Conservation (phyloP, 2,113 vertebrate genomes). For the Felis chaus region DNA sequence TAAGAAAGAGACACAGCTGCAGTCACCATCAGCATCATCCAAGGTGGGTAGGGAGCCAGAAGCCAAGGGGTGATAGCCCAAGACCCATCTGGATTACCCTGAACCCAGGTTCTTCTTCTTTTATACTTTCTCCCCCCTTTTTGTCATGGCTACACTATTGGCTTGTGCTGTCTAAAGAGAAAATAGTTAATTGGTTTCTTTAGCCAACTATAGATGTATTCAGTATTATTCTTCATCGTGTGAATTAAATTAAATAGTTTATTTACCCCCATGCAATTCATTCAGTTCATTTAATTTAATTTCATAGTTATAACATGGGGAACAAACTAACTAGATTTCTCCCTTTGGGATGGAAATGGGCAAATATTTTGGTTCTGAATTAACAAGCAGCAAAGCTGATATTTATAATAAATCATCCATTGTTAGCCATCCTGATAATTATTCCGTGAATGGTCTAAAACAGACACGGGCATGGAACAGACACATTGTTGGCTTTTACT, state of each 20-base stretch:
- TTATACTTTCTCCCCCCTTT: not conserved
- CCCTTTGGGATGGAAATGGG: slow-evolving; percentile 79
- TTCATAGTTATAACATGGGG: slow-evolving; percentile 75
- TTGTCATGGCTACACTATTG: slow-evolving; percentile 56
- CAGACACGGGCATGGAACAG: slow-evolving; percentile 70
- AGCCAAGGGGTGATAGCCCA: not conserved
- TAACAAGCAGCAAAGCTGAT: slow-evolving; percentile 80
- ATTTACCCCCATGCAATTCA: slow-evolving; percentile 77
- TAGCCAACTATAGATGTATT: slow-evolving; percentile 81
- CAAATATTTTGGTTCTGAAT: slow-evolving; percentile 82
- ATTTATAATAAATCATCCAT: slow-evolving; percentile 83
- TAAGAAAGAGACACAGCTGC: not conserved
- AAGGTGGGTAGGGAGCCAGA: accelerated
- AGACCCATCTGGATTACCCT: slow-evolving; percentile 11
- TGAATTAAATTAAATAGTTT: slow-evolving; percentile 80
- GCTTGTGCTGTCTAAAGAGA: slow-evolving; percentile 79
- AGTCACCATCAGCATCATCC: not conserved
- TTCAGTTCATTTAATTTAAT: slow-evolving; percentile 82
- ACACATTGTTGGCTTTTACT: slow-evolving; percentile 58
- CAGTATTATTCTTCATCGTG: slow-evolving; percentile 73
- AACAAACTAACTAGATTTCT: slow-evolving; percentile 76
- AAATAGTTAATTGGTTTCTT: slow-evolving; percentile 85
- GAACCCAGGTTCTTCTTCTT: slow-evolving; percentile 66
- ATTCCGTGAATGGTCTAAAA: slow-evolving; percentile 71
- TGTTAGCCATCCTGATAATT: slow-evolving; percentile 79